These are phyloP conservation scores for Equus quagga DNA, from an alignment of 2,113 vertebrate genomes.

Conservation along the genomic window DNA sequence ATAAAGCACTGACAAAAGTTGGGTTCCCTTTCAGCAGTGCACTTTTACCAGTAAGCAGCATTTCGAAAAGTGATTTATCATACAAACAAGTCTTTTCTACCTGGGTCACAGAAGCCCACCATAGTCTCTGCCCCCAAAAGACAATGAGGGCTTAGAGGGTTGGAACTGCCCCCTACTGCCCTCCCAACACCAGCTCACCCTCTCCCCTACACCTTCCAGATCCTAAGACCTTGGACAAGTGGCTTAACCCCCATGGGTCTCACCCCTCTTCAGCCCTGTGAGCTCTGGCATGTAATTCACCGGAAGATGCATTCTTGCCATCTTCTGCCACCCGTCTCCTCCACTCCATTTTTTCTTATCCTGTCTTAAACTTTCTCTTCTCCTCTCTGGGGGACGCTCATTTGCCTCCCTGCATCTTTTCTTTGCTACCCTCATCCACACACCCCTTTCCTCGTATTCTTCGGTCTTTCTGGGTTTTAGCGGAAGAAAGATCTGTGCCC, in stretches of 20 bases:
- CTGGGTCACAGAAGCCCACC: neutral
- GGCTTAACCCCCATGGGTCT: neutral
- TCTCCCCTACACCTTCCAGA: neutral
- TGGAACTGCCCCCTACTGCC: neutral
- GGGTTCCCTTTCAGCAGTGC: neutral
- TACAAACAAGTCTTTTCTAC: neutral
- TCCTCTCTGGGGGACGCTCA: neutral
- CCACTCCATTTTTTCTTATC: neutral
- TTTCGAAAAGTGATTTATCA: constrained; percentile 1
- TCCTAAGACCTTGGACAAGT: neutral
- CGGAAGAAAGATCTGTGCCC: neutral
- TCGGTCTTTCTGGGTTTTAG: neutral
- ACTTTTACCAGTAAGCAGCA: neutral
- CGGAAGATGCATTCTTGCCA: neutral
- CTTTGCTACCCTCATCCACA: neutral
- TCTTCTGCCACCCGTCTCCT: neutral
- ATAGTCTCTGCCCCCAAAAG: neutral
- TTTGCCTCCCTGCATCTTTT: neutral
- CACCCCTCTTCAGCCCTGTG: too few species aligned
- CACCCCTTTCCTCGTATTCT: neutral
- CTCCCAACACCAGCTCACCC: neutral
- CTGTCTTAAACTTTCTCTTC: neutral
- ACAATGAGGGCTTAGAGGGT: neutral
- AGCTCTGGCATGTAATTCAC: neutral
- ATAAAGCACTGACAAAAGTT: neutral